Base-by-base conservation (phyloP, 2,888 invertebrate species). In the Caenorhabditis wallacei region DNA sequence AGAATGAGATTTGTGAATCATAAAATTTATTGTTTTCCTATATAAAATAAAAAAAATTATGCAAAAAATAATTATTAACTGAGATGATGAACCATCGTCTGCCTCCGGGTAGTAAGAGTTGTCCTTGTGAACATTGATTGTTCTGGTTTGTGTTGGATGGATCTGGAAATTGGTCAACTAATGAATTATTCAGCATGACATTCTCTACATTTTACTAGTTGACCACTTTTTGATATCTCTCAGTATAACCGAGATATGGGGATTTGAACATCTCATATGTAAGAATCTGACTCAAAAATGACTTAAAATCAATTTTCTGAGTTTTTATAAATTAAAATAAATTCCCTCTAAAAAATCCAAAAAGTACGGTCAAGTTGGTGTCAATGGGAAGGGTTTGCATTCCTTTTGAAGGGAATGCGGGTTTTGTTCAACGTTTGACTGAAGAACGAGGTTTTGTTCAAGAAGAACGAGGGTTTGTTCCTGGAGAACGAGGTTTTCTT, bases 81-180 rank as follows among this genome's bases (percentile, higher is more conserved):
- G 2, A 72, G 7, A 43, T 76, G 68, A 69, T 59, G 57, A 1
- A 61, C 30, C 1, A 18, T 37, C 8, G 68, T 59, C 0, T 59
- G 26, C 40, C 20, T 68, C 24, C 76, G 40, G 8, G 76, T 53
- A 11, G 68, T 61, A 4, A 76, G 0, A 2, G 76, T 76, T n/a
- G 76, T 76, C 35, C 46, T 20, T 4, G 76, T 76, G 69, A 76
- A 76, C 68, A 76, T 51, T 1, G 76, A 76, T 18, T 51, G 76
- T 20, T 76, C 76, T 8, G 40, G 16, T 43, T 61, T 57, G n/a
- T 76, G 68, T 22, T 59, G 59, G n/a, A 61, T 30, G 0, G 61
- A 20, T 53, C 76, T 76, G 72, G 22, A 63, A n/a, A n/a, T n/a
- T n/a, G n/a, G n/a, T n/a, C n/a, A n/a, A n/a, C n/a, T n/a, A n/a